Evolutionary conservation across 2,797 vertebrate species (phyloP).

Genomic region (Squalus acanthias): DNA sequence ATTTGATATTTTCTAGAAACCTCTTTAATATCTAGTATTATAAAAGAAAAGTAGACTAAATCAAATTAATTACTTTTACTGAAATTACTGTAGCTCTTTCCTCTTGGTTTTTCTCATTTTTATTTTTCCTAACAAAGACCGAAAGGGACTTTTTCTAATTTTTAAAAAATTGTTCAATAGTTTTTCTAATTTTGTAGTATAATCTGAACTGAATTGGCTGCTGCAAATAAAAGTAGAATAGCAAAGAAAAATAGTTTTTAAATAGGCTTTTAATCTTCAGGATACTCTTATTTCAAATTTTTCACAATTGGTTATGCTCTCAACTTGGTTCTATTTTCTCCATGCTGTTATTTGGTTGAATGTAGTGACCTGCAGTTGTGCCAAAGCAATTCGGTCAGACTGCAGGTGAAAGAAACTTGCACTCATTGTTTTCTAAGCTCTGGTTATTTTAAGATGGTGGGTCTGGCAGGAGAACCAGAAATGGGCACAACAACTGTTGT

Average conservation of each 20-base stretch:
- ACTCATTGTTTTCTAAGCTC: not conserved
- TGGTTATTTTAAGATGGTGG: not conserved
- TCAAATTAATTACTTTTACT: not conserved
- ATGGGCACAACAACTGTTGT: not conserved
- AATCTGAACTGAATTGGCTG: not conserved
- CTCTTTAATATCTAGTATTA: not conserved
- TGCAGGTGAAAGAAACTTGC: not conserved
- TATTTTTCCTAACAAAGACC: not conserved
- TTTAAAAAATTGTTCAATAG: not conserved
- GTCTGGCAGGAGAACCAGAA: not conserved
- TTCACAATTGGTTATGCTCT: not conserved
- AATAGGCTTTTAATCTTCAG: not conserved
- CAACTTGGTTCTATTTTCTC: not conserved
- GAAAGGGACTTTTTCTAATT: not conserved
- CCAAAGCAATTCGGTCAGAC: not conserved
- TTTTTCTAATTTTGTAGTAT: not conserved
- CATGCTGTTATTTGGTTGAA: not conserved
- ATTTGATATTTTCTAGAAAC: not conserved
- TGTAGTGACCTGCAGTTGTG: not conserved
- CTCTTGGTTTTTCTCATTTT: not conserved
- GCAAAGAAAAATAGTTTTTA: not conserved
- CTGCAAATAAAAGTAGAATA: not conserved
- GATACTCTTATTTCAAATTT: not conserved
- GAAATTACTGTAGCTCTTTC: not conserved
- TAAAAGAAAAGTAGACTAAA: not conserved